These are phyloP conservation scores for Falcunculus frontatus DNA, from an alignment of 2,113 vertebrate species.

Conservation along the genomic window DNA sequence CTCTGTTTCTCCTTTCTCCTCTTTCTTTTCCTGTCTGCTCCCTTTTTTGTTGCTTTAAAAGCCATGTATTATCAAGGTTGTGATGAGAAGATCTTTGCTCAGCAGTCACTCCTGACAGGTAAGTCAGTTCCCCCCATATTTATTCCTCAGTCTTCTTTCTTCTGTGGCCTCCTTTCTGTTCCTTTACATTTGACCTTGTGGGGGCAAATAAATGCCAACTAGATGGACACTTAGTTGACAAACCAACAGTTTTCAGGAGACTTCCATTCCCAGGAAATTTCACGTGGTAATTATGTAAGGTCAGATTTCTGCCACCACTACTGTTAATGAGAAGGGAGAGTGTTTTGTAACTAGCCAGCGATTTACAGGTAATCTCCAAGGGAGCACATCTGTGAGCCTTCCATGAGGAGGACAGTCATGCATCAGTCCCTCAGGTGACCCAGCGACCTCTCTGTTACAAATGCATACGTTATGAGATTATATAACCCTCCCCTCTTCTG, in stretches of 20 bases:
- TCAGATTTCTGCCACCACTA: background rate
- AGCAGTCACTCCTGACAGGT: conserved; percentile 36
- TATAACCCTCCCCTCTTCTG: background rate
- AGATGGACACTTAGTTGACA: background rate
- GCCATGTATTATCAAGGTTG: conserved; percentile 28
- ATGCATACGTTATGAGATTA: background rate
- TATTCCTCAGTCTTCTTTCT: conserved; percentile 1
- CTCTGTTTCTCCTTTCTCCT: conserved; percentile 22
- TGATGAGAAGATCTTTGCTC: conserved; percentile 42
- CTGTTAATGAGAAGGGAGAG: background rate
- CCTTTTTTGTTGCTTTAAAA: conserved; percentile 52
- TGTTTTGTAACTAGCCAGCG: background rate
- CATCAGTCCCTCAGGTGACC: background rate
- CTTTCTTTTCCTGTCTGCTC: background rate
- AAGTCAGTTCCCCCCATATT: background rate
- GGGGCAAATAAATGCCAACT: background rate
- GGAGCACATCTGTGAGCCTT: background rate
- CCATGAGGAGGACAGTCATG: background rate
- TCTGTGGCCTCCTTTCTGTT: background rate
- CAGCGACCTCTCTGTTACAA: background rate
- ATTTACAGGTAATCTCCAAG: background rate
- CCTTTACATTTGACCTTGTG: background rate
- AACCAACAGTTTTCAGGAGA: background rate
- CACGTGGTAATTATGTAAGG: background rate
- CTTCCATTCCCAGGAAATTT: background rate